phyloP scores from a whole-genome alignment of 1,140 invertebrate species.

The Hyles vespertilio region DNA sequence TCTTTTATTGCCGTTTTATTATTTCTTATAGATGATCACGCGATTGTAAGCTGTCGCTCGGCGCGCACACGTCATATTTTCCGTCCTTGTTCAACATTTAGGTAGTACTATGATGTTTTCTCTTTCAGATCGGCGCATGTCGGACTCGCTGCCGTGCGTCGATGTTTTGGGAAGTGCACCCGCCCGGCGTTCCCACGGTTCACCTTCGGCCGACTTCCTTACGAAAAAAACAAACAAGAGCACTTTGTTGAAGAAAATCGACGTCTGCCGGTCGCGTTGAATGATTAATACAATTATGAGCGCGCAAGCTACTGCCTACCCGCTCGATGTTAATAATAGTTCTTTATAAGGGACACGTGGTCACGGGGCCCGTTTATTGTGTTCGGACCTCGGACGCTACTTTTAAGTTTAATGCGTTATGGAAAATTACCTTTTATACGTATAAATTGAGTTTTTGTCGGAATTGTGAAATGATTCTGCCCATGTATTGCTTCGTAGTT shows the following conservation, averaged over 20 bases:
- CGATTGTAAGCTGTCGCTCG: slow-evolving; percentile 72
- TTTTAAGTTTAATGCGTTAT: no score
- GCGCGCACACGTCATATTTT: slow-evolving; percentile 66
- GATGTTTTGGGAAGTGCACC: slow-evolving; percentile 76
- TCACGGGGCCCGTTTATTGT: not conserved
- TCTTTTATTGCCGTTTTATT: slow-evolving; percentile 75
- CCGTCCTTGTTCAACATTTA: slow-evolving; percentile 31
- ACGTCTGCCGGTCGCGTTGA: slow-evolving; percentile 71
- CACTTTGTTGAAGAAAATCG: slow-evolving; percentile 73
- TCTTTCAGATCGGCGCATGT: slow-evolving; percentile 59
- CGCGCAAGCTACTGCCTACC: slow-evolving; percentile 65
- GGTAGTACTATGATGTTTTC: slow-evolving; percentile 31
- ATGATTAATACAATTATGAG: slow-evolving; percentile 75
- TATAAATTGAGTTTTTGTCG: no score
- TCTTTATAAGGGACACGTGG: slow-evolving; percentile 68
- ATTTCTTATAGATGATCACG: slow-evolving; percentile 75
- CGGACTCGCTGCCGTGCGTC: slow-evolving; percentile 68
- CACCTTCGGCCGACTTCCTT: slow-evolving; percentile 72
- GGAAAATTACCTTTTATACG: no score
- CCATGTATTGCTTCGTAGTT: no score
- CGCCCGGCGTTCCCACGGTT: slow-evolving; percentile 73
- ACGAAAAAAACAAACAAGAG: slow-evolving; percentile 75
- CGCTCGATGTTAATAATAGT: slow-evolving; percentile 62
- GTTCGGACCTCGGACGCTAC: not conserved
- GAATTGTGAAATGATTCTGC: no score